These are phyloP conservation scores for Morpho helenor DNA, from an alignment of 2,888 invertebrate species.

Conservation along the genomic window DNA sequence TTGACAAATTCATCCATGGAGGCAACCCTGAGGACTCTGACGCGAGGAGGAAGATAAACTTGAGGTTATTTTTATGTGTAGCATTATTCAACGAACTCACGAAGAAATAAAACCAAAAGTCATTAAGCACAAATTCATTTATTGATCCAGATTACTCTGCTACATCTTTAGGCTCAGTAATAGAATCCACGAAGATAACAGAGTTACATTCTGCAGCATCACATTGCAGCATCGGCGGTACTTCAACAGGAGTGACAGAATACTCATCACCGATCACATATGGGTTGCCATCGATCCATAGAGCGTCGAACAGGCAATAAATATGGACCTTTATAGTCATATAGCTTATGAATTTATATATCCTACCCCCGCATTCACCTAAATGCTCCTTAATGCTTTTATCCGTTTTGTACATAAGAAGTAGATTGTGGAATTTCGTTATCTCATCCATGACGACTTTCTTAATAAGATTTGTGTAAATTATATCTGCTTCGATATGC, in stretches of 20 bases:
- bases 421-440: slow-evolving; percentile 64
- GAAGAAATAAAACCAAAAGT: too few relatives aligned
- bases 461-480: slow-evolving; percentile 68
- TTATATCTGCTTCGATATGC: slow-evolving; percentile 69
- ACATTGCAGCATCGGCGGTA: slow-evolving; percentile 66
- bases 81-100: too few relatives aligned
- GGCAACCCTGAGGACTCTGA: too few relatives aligned
- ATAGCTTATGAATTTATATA: slow-evolving; percentile 70
- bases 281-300: slow-evolving; percentile 72
- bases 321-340: slow-evolving; percentile 73
- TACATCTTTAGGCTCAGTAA: slow-evolving; percentile 66
- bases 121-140: not conserved
- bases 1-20: too few relatives aligned
- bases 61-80: too few relatives aligned
- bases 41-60: too few relatives aligned
- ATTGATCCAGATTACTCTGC: slow-evolving; percentile 45
- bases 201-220: slow-evolving; percentile 70
- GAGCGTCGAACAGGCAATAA: slow-evolving; percentile 65
- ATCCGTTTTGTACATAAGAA: slow-evolving; percentile 69
- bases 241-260: slow-evolving; percentile 66
- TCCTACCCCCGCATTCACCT: slow-evolving; percentile 67
- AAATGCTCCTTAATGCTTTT: slow-evolving; percentile 68
- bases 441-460: slow-evolving; percentile 72
- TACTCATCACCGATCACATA: slow-evolving; percentile 73
- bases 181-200: slow-evolving; percentile 65